Percentiles rank a stretch among this genome's conserved stretches.
These are phyloP conservation scores for Drosophila cardini DNA, from an alignment of 1,140 invertebrate genomes.

Conservation along the genomic window DNA sequence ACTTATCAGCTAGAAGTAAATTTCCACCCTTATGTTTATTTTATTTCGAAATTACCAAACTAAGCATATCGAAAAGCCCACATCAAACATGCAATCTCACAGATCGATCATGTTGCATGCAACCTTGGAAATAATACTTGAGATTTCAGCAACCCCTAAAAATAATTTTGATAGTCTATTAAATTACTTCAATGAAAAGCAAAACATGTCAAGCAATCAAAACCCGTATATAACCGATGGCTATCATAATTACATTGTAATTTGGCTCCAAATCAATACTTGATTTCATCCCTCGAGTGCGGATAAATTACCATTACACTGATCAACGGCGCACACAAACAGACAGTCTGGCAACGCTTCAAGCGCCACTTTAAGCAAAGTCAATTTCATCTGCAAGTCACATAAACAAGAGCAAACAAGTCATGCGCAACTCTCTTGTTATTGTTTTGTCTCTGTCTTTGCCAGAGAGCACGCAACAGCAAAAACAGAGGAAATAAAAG, in stretches of 20 bases:
- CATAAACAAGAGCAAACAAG: slow-evolving; percentile 31
- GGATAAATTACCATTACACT: slow-evolving; percentile 51
- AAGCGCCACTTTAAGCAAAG: slow-evolving; percentile 42
- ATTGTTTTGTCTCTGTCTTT: slow-evolving; percentile 44
- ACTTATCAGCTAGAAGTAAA: neutral
- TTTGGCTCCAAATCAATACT: slow-evolving; percentile 49
- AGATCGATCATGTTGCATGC: slow-evolving; percentile 79
- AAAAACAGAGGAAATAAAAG: slow-evolving; percentile 35
- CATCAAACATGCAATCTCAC: slow-evolving; percentile 63
- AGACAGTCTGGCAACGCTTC: slow-evolving; percentile 53
- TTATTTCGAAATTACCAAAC: slow-evolving; percentile 14
- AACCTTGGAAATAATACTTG: neutral
- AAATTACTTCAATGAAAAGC: slow-evolving; percentile 51
- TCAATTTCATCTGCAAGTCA: slow-evolving; percentile 11
- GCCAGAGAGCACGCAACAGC: slow-evolving; percentile 25
- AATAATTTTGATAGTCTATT: slow-evolving; percentile 58
- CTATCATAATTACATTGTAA: slow-evolving; percentile 57
- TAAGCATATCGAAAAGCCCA: slow-evolving; percentile 54
- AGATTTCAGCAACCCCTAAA: slow-evolving; percentile 48
- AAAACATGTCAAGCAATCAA: slow-evolving; percentile 57
- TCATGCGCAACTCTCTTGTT: slow-evolving; percentile 41
- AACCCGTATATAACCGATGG: slow-evolving; percentile 67
- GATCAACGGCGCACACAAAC: slow-evolving; percentile 3
- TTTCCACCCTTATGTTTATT: slow-evolving; percentile 41
- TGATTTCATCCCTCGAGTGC: slow-evolving; percentile 40